Conservation (phyloP, 2,797 vertebrate species). For the Denticeps clupeoides region DNA sequence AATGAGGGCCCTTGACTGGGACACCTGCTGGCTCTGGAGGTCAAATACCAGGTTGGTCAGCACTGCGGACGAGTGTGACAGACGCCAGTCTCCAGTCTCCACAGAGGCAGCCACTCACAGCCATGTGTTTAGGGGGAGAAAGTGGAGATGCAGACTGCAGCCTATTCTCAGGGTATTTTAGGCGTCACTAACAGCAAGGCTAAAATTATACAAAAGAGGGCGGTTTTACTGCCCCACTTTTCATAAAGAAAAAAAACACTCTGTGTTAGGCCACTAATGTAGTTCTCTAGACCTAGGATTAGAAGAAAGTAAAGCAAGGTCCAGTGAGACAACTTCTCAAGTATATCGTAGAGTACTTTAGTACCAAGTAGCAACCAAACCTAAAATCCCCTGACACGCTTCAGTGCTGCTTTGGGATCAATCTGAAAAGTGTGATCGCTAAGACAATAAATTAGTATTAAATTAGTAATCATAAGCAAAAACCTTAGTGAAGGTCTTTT, state of each 20-base stretch:
- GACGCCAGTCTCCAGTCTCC: neutral
- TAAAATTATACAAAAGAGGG: slow-evolving; percentile 38
- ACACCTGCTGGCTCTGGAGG: neutral
- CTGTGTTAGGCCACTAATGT: slow-evolving; percentile 35
- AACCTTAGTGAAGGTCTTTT: no score
- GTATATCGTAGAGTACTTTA: neutral
- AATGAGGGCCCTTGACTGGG: no score
- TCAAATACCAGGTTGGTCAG: neutral
- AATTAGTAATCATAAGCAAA: no score
- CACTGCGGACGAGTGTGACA: neutral
- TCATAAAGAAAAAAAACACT: slow-evolving; percentile 20
- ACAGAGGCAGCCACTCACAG: neutral
- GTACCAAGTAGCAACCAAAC: no score
- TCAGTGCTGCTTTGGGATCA: no score
- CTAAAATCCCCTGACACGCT: no score
- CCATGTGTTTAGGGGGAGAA: slow-evolving; percentile 2
- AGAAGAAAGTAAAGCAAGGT: slow-evolving; percentile 18
- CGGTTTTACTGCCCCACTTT: slow-evolving; percentile 24
- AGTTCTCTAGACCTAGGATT: slow-evolving; percentile 14
- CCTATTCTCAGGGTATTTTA: slow-evolving; percentile 22
- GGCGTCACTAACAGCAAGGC: slow-evolving; percentile 25
- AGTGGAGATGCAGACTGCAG: slow-evolving; percentile 20
- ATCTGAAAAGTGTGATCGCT: no score
- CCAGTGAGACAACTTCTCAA: slow-evolving; percentile 10
- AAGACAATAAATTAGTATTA: no score